Evolutionary conservation across 2,797 vertebrate genomes (phyloP), one percentile per base, ranked within the genome.

Genomic region (Capromys pilorides): DNA sequence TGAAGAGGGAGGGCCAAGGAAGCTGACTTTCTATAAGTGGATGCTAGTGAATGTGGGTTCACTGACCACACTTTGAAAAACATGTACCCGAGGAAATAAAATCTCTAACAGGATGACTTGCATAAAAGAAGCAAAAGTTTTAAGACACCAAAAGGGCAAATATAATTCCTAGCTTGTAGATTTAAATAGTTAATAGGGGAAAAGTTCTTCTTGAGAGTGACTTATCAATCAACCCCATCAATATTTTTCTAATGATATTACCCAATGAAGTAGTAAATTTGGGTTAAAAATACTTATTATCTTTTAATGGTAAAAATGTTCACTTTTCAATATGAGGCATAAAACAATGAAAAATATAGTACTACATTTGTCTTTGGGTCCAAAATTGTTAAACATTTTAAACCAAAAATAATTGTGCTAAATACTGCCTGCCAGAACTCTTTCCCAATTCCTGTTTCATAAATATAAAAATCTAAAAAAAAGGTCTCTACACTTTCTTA

Each of bases 321-420:
- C 13, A 67, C 75, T 90, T 94, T 93, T 88, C 51, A 66, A 95
- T 54, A 87, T 6, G 14, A 88, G 14, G 16, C 69, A 93, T 41
- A 93, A 97, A 80, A 13, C 26, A 91, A 0, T 18, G 10, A 79
- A 94, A 97, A 85, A 80, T 49, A 95, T 2, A 84, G 26, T 31
- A 36, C 64, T n/a, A 79, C 39, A 88, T 1, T 5, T 75, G 31
- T 77, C 83, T 91, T 91, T 67, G 13, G n/a, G 51, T 87, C 33
- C 96, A 89, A 8, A 22, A n/a, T 41, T 69, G 1, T 90, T 96
- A 94, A 77, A 83, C 82, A 94, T 51, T 77, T 94, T 96, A 57
- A 97, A 24, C 81, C 57, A 51, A 94, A 49, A 95, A 97, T 94
- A 91, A 66, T 96, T 95, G 7, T n/a, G 94, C 61, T 94, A 88